Evolutionary conservation across 1,140 invertebrate genomes (phyloP).

Genomic region (Lycorma delicatula): DNA sequence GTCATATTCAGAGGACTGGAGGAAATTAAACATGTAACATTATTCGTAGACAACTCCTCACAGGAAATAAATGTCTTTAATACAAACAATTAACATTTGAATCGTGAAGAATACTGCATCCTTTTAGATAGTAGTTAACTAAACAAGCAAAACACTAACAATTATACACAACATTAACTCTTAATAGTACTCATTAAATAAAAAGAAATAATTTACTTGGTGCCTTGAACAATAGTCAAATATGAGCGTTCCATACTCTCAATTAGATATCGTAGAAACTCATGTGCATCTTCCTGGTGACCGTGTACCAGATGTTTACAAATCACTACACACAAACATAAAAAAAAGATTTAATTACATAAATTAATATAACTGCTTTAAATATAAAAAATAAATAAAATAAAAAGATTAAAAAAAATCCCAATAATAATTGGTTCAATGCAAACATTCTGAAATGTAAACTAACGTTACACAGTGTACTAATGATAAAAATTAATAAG

Average conservation of each 20-base stretch:
- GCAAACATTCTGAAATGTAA: no score
- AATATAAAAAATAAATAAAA: neutral
- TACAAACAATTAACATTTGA: no score
- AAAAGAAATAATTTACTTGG: conserved; percentile 24
- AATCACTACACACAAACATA: conserved; percentile 47
- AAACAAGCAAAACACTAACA: no score
- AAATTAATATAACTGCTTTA: neutral
- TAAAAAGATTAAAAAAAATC: neutral
- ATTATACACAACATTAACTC: no score
- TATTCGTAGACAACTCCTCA: no score
- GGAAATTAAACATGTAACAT: no score
- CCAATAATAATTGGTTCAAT: neutral
- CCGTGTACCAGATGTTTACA: conserved; percentile 85
- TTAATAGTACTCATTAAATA: no score
- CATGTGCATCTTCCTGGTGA: conserved; percentile 94
- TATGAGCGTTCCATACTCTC: conserved; percentile 91
- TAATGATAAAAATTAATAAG: conserved; percentile 7
- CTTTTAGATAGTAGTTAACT: no score
- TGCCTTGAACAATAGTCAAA: conserved; percentile 44
- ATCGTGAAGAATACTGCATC: no score
- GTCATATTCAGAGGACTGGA: no score
- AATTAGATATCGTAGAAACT: conserved; percentile 85
- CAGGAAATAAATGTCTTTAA: no score
- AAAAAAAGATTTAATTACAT: neutral
- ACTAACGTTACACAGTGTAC: no score